phyloP scores from a whole-genome alignment of 2,797 vertebrate species.

The Halcyon smyrnensis region DNA sequence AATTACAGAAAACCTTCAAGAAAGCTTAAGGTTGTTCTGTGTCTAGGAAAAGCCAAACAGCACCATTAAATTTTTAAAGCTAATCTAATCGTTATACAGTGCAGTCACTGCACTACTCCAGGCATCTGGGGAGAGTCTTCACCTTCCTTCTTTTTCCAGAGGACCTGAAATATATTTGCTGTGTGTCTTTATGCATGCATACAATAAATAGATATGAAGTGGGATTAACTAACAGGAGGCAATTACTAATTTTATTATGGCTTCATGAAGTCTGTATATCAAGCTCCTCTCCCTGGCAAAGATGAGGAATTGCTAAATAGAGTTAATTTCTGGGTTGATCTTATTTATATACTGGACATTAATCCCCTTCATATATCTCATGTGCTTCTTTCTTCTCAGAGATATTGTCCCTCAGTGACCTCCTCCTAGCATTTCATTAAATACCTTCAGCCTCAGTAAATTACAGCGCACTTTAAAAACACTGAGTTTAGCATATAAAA shows the following conservation, averaged over 20 bases:
- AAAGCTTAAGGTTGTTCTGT: slow-evolving; percentile 73
- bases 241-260: slow-evolving; percentile 37
- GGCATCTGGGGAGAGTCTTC: not conserved
- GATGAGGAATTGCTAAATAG: slow-evolving; percentile 63
- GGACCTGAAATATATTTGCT: slow-evolving; percentile 1
- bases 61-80: slow-evolving; percentile 72
- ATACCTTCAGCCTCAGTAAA: slow-evolving; percentile 76
- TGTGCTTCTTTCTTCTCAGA: slow-evolving; percentile 72
- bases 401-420: slow-evolving; percentile 75
- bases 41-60: slow-evolving; percentile 68
- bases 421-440: slow-evolving; percentile 78
- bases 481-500: slow-evolving; percentile 82
- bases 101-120: slow-evolving; percentile 28
- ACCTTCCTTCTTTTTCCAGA: slow-evolving; percentile 1
- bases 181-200: not conserved
- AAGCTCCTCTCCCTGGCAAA: slow-evolving; percentile 40
- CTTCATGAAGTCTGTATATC: slow-evolving; percentile 32
- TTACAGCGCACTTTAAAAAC: slow-evolving; percentile 80
- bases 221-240: slow-evolving; percentile 34
- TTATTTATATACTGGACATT: slow-evolving; percentile 67
- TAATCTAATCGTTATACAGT: slow-evolving; percentile 59
- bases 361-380: slow-evolving; percentile 71
- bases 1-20: slow-evolving; percentile 70
- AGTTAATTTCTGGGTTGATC: slow-evolving; percentile 74
- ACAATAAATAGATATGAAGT: not conserved